These are phyloP conservation scores for Iphiclides podalirius DNA, from an alignment of 2,888 invertebrate species.

Conservation along the genomic window DNA sequence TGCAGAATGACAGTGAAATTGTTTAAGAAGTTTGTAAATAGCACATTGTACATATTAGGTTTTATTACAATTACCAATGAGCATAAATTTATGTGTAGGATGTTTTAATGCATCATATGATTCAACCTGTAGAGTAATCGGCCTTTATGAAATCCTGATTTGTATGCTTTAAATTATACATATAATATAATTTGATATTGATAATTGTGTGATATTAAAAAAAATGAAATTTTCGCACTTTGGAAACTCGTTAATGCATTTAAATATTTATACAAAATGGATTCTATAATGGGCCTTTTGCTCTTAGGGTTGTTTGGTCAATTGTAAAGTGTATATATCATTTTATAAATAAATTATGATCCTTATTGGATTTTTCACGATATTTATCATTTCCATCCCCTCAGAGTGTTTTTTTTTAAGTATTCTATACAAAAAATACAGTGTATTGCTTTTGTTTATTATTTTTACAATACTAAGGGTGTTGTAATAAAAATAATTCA, in stretches of 20 bases:
- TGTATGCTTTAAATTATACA: conserved; percentile 27
- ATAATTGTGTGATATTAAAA: conserved; percentile 17
- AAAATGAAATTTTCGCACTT: conserved; percentile 13
- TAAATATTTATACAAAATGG: conserved; percentile 21
- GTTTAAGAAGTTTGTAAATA: conserved; percentile 47
- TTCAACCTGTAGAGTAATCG: conserved; percentile 52
- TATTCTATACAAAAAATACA: too few species aligned
- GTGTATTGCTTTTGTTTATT: too few species aligned
- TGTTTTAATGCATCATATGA: conserved; percentile 57
- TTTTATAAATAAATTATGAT: conserved; percentile 76
- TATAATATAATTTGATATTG: conserved; percentile 24
- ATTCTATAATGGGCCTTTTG: conserved; percentile 42
- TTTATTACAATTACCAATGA: conserved; percentile 63
- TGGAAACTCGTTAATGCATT: conserved; percentile 13
- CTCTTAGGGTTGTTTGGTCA: conserved; percentile 62
- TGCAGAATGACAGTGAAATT: conserved; percentile 51
- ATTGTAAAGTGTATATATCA: conserved; percentile 78
- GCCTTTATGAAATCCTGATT: conserved; percentile 38
- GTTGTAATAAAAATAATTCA: too few species aligned
- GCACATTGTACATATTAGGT: conserved; percentile 56
- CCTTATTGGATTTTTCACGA: conserved; percentile 71
- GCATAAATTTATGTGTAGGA: conserved; percentile 45
- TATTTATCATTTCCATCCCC: conserved; percentile 58
- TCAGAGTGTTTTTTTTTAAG: too few species aligned
- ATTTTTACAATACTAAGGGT: too few species aligned